These are phyloP conservation scores for Trachurus trachurus DNA, from an alignment of 2,797 vertebrate species.

Conservation along the genomic window DNA sequence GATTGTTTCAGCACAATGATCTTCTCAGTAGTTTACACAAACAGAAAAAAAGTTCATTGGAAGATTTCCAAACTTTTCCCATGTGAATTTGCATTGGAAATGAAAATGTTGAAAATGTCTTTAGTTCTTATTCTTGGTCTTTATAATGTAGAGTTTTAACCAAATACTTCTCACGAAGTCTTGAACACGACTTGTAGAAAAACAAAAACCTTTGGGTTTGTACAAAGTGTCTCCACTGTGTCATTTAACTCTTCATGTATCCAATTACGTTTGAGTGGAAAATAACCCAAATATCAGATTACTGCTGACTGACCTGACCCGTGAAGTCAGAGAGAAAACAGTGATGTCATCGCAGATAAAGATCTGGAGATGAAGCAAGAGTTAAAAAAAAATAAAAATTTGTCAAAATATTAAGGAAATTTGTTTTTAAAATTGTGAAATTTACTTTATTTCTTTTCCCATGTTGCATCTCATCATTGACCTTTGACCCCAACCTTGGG, in stretches of 20 bases:
- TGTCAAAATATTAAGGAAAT: background rate
- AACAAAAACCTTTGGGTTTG: background rate
- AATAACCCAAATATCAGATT: background rate
- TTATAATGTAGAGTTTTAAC: too few species aligned
- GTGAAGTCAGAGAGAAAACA: background rate
- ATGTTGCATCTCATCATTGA: background rate
- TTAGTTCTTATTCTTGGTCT: too few species aligned
- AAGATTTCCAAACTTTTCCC: too few species aligned
- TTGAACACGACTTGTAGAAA: background rate
- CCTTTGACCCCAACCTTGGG: constrained; percentile 44
- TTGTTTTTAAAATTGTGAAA: too few species aligned
- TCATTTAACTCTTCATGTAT: background rate
- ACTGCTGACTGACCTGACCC: background rate
- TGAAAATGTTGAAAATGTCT: too few species aligned
- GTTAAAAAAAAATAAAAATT: background rate
- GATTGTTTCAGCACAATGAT: too few species aligned
- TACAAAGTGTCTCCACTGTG: background rate
- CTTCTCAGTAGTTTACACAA: too few species aligned
- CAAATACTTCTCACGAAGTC: too few species aligned
- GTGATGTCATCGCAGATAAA: background rate
- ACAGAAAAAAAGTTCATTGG: too few species aligned
- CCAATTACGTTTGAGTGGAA: background rate
- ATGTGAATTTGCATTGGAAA: too few species aligned
- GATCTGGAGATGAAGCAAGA: too few species aligned
- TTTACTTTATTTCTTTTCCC: background rate